Percentiles rank a stretch among this genome's conserved stretches.
Conservation (phyloP, 2,797 vertebrate species). For the Morelia viridis region DNA sequence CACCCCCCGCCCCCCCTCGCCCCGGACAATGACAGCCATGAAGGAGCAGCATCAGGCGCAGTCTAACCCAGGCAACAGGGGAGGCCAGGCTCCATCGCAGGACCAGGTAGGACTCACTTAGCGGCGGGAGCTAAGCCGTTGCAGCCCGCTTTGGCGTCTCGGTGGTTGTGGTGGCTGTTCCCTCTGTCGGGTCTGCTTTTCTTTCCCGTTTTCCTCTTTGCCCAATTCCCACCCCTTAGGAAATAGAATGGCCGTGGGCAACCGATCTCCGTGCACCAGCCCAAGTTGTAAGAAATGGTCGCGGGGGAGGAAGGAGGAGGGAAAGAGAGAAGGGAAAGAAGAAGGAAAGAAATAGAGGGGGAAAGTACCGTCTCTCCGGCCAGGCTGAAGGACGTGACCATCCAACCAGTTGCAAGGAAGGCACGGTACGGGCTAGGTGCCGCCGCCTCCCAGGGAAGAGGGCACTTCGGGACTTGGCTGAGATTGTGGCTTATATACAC, state of each 20-base stretch:
- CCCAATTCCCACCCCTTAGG: not conserved
- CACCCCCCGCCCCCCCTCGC: not conserved
- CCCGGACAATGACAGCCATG: conserved; percentile 83
- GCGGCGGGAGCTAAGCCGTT: not conserved
- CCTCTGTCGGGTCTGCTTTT: too few species aligned
- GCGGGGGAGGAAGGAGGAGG: too few species aligned
- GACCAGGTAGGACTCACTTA: conserved; percentile 67
- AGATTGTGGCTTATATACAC: not conserved
- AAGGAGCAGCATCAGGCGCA: conserved; percentile 82
- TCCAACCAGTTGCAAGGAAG: not conserved
- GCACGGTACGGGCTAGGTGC: not conserved
- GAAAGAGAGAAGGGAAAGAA: not conserved
- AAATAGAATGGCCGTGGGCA: not conserved
- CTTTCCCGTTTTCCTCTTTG: too few species aligned
- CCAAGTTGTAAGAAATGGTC: not conserved
- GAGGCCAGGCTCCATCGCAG: conserved; percentile 60
- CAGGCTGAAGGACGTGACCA: not conserved
- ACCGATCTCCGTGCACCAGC: not conserved
- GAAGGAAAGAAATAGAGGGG: not conserved
- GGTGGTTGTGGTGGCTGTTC: not conserved
- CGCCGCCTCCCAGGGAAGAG: not conserved
- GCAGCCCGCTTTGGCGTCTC: not conserved
- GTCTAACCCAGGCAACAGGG: conserved; percentile 62
- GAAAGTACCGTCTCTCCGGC: not conserved
- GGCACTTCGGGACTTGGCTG: not conserved